Base-by-base conservation (phyloP, 1,140 invertebrate genomes). In the Cotesia vestalis region DNA sequence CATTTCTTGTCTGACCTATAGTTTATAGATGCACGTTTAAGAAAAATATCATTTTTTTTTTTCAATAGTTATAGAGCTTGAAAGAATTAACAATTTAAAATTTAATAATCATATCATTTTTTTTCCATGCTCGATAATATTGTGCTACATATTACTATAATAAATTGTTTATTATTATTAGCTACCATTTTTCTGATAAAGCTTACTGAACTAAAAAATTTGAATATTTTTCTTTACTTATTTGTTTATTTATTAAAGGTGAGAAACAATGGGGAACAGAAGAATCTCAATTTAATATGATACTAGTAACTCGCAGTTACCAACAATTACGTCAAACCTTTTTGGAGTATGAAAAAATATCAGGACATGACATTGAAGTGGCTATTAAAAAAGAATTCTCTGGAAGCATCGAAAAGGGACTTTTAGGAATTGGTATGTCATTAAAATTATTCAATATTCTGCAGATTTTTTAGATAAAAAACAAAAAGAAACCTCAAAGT, bases 331-430 rank as follows among this genome's bases (percentile, higher is more conserved):
- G 90, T 53, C 80, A 88, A 72, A 90, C 91, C 11, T 91, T 94
- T 77, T 85, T 88, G 40, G 89, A 91, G 77, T 91, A 91, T 78
- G 85, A 89, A 75, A 87, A 87, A 74, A 76, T 90, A 4, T 87
- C 89, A 34, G 91, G 91, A 2, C 90, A 92, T 75, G 88, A 90
- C 35, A 91, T 94, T 77, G 91, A 92, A 76, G 83, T 90, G 70
- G 90, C 92, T 2, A 90, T 94, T 68, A 88, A 91, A 67, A 89
- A 88, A 52, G 92, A 94, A 83, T 92, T 94, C 78, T 92, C 91
- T 75, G 92, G 93, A 72, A 90, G 89, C 78, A 79, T 92, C 17
- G 86, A 91, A 78, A 88, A 91, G 72, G 91, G 90, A 20, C 83
- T 94, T 34, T 80, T 92, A 57, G 91, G 91, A 66, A 88, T 93